phyloP scores from a whole-genome alignment of 2,888 invertebrate species.

The Cataglyphis rosenhaueri region DNA sequence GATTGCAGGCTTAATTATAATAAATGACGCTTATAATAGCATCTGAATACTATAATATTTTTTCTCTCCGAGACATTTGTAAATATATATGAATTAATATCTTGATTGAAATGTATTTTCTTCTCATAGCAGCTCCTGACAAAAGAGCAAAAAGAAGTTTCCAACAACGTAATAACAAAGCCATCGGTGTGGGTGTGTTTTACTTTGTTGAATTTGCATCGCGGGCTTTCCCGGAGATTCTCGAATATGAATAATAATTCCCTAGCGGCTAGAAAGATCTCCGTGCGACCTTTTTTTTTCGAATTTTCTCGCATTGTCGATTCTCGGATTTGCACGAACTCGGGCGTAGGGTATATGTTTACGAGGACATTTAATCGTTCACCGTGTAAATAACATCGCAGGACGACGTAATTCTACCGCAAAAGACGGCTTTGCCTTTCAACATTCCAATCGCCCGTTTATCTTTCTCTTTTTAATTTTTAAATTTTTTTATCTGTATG shows the following conservation, averaged over 20 bases:
- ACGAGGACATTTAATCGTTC: constrained; percentile 58
- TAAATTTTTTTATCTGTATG: neutral
- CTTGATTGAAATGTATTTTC: constrained; percentile 43
- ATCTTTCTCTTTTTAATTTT: constrained; percentile 19
- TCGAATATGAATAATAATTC: constrained; percentile 60
- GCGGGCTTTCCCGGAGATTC: constrained; percentile 35
- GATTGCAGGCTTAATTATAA: neutral
- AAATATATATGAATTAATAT: constrained; percentile 28
- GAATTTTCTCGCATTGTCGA: constrained; percentile 32
- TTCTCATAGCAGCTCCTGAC: constrained; percentile 17
- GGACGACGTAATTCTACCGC: constrained; percentile 46
- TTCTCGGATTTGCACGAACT: constrained; percentile 27
- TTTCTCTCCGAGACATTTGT: neutral
- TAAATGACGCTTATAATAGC: neutral
- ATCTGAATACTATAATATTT: neutral
- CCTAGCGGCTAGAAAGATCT: constrained; percentile 25
- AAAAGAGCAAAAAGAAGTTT: constrained; percentile 35
- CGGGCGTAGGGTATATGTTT: constrained; percentile 29
- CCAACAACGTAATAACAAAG: constrained; percentile 50
- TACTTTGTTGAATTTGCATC: constrained; percentile 45
- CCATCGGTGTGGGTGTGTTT: constrained; percentile 47
- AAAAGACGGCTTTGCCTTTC: constrained; percentile 8
- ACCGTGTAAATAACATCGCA: constrained; percentile 59
- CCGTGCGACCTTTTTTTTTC: constrained; percentile 17
- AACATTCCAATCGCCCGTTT: constrained; percentile 13